Evolutionary conservation across 2,888 invertebrate species (phyloP), one percentile per base, ranked within the genome.

Genomic region (Chloromyia formosa): DNA sequence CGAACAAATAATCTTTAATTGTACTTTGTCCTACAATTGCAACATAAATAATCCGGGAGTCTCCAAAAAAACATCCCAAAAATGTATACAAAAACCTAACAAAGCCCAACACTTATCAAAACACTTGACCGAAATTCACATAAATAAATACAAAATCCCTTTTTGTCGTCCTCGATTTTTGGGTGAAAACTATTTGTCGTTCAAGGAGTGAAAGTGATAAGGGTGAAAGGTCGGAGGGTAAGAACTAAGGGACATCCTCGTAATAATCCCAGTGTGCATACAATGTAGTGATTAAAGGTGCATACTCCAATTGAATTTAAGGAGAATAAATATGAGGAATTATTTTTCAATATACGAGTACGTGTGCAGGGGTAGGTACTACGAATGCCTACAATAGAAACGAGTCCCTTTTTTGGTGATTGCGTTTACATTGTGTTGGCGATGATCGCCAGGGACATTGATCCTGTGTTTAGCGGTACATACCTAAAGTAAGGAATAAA

Each of bases 101-200:
- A 12, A 49, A 45, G n/a, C n/a, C 42, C 16, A n/a, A 42, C 14
- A 40, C 62, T 20, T 14, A 22, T 18, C 64, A 49, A n/a, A n/a
- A 49, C 68, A 68, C 68, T 68, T 68, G 62, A 64, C 62, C 49
- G 42, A 64, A 16, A 64, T 64, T 42, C 27, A 27, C 27, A 68
- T 68, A 68, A 68, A 68, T 68, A 68, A 35, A 35, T 35, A 68
- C 49, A 53, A 42, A 68, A 68, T 49, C 49, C 62, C 62, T 64
- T 16, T n/a, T n/a, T n/a, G n/a, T n/a, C n/a, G n/a, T n/a, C n/a
- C n/a, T n/a, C n/a, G n/a, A n/a, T n/a, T n/a, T n/a, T 35, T 64
- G n/a, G 14, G 12, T 35, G 61, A 14, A 20, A 23, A 35, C 35
- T 61, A 61, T 16, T 56, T 53, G 16, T n/a, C 20, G n/a, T 16